Conservation (phyloP, 2,888 invertebrate genomes). For the Bugulina stolonifera region DNA sequence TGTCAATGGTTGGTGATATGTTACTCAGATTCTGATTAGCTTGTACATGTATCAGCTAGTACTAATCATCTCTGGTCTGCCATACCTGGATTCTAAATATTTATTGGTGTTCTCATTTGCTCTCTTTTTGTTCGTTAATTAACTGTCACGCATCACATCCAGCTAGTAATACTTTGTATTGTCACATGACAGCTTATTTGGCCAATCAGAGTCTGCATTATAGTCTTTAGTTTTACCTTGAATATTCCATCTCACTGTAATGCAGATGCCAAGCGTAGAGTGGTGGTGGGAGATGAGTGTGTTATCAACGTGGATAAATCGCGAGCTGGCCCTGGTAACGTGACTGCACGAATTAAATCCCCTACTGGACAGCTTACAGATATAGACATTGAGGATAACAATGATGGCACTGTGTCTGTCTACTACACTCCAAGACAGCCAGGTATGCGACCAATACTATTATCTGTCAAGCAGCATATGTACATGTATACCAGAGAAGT, state of each 20-base stretch:
- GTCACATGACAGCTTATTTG: too few species aligned
- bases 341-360: slow-evolving; percentile 24
- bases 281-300: slow-evolving; percentile 25
- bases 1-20: slow-evolving; percentile 48
- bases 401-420: slow-evolving; percentile 22
- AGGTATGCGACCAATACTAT: slow-evolving; percentile 8
- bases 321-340: slow-evolving; percentile 26
- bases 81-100: too few species aligned
- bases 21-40: neutral
- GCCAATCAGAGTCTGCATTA: too few species aligned
- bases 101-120: too few species aligned
- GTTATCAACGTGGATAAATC: slow-evolving; percentile 26
- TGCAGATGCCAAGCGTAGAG: slow-evolving; percentile 24
- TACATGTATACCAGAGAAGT: too few species aligned
- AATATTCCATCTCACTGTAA: too few species aligned
- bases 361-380: slow-evolving; percentile 16
- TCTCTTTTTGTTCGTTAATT: too few species aligned
- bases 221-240: too few species aligned
- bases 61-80: neutral
- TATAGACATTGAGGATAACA: slow-evolving; percentile 26
- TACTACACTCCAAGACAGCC: slow-evolving; percentile 25
- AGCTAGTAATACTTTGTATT: too few species aligned
- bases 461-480: too few species aligned
- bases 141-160: too few species aligned
- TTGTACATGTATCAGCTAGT: neutral